Percentiles rank a stretch among this genome's conserved stretches.
phyloP scores from a whole-genome alignment of 2,797 vertebrate genomes.

The Epinephelus awoara region DNA sequence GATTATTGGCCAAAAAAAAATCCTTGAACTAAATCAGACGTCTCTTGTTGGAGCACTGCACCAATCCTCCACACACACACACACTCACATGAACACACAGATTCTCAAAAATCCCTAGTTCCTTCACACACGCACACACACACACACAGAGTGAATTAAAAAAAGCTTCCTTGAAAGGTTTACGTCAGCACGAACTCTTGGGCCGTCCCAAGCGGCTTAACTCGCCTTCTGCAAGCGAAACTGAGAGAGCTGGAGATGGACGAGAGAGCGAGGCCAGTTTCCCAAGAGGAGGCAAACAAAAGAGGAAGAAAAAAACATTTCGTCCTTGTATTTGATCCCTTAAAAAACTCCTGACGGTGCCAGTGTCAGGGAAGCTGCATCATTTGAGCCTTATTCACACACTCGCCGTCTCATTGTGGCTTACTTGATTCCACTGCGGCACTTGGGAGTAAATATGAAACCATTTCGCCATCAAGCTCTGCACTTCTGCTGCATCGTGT shows the following conservation, averaged over 20 bases:
- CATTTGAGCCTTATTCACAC: constrained; percentile 19
- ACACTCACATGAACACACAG: background rate
- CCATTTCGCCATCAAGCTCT: constrained; percentile 5
- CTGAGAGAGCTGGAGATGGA: constrained; percentile 46
- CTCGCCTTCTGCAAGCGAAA: constrained; percentile 40
- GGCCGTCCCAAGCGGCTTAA: constrained; percentile 61
- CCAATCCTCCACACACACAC: background rate
- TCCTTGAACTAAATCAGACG: constrained; percentile 24
- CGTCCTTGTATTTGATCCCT: constrained; percentile 8
- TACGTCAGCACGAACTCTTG: constrained; percentile 61
- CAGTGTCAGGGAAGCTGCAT: constrained; percentile 26
- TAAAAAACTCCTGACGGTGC: constrained; percentile 29
- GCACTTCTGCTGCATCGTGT: constrained; percentile 26
- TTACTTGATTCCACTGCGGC: constrained; percentile 6
- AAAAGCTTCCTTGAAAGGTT: constrained; percentile 76
- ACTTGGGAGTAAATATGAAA: constrained; percentile 8
- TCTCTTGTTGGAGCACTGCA: constrained; percentile 5
- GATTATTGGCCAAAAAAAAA: constrained; percentile 21
- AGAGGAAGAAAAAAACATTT: constrained; percentile 23
- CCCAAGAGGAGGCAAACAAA: constrained; percentile 58
- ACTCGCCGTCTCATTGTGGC: constrained; percentile 3
- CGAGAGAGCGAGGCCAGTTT: constrained; percentile 39
- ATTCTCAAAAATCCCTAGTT: too few species aligned
- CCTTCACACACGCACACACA: constrained; percentile 18
- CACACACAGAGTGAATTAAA: constrained; percentile 43